Conservation (phyloP, 2,888 invertebrate genomes). For the Drosophila atroscutellata region DNA sequence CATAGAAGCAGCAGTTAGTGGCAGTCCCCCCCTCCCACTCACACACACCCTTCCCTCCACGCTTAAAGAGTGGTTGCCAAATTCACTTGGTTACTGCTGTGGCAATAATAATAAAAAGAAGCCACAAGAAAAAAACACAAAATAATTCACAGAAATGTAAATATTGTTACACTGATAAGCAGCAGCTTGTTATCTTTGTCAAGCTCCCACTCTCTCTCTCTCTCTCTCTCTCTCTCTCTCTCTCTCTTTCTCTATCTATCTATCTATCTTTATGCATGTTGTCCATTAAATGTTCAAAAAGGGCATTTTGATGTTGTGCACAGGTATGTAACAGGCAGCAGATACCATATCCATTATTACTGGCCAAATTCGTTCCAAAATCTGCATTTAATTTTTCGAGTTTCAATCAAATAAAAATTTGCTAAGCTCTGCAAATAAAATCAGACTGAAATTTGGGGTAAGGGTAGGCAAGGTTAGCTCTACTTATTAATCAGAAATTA, state of each 20-base stretch:
- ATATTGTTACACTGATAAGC: conserved; percentile 78
- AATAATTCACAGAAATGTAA: conserved; percentile 75
- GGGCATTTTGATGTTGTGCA: not conserved
- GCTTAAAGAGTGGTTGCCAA: conserved; percentile 45
- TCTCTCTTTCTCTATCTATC: not conserved
- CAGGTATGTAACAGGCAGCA: not conserved
- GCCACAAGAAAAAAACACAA: conserved; percentile 26
- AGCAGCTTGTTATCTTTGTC: conserved; percentile 45
- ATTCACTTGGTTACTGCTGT: conserved; percentile 42
- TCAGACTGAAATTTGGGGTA: not conserved
- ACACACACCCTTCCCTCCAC: not conserved
- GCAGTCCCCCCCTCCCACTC: not conserved
- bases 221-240: conserved; percentile 3
- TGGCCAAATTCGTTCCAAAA: not conserved
- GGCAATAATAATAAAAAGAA: conserved; percentile 42
- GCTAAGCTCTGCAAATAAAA: not conserved
- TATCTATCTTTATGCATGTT: conserved; percentile 15
- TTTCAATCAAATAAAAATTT: not conserved
- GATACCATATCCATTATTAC: accelerated
- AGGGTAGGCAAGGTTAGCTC: not conserved
- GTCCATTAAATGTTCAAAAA: not conserved
- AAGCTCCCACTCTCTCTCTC: conserved; percentile 26
- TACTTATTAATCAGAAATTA: not conserved
- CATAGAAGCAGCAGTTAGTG: not conserved
- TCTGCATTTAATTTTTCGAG: accelerated